Percentiles rank a stretch among this genome's conserved stretches.
Evolutionary conservation across 2,797 vertebrate genomes (phyloP).

Genomic region (Aselliscus stoliczkanus): DNA sequence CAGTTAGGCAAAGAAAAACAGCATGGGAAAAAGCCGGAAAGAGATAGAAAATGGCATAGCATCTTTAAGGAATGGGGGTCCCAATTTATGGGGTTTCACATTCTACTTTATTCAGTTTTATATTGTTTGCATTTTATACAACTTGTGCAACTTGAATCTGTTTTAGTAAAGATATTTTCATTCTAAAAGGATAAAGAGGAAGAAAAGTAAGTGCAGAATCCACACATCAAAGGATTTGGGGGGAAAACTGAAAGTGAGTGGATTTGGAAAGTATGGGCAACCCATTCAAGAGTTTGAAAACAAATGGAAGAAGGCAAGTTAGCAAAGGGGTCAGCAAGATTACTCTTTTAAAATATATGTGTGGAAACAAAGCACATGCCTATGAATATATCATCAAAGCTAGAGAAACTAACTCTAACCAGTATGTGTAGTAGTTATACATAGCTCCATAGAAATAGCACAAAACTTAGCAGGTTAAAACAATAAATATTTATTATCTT

Average conservation of each 20-base stretch:
- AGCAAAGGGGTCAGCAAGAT: neutral
- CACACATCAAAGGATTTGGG: neutral
- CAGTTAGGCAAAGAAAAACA: neutral
- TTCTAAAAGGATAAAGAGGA: neutral
- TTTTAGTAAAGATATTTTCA: neutral
- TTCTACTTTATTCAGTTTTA: neutral
- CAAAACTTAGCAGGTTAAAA: neutral
- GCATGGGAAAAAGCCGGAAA: neutral
- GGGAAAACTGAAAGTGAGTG: neutral
- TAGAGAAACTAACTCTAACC: neutral
- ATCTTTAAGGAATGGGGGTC: neutral
- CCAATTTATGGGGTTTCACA: neutral
- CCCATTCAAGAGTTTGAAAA: neutral
- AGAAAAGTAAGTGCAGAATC: neutral
- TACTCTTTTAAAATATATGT: neutral
- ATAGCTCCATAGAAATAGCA: neutral
- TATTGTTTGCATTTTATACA: neutral
- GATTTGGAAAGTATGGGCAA: neutral
- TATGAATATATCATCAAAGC: neutral
- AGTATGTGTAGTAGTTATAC: neutral
- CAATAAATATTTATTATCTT: neutral
- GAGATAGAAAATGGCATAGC: neutral
- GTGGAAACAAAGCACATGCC: neutral
- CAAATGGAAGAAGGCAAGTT: neutral
- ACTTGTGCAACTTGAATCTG: neutral